Evolutionary conservation across 2,888 invertebrate genomes (phyloP), one percentile per base, ranked within the genome.

Genomic region (Sarcophaga caerulescens): DNA sequence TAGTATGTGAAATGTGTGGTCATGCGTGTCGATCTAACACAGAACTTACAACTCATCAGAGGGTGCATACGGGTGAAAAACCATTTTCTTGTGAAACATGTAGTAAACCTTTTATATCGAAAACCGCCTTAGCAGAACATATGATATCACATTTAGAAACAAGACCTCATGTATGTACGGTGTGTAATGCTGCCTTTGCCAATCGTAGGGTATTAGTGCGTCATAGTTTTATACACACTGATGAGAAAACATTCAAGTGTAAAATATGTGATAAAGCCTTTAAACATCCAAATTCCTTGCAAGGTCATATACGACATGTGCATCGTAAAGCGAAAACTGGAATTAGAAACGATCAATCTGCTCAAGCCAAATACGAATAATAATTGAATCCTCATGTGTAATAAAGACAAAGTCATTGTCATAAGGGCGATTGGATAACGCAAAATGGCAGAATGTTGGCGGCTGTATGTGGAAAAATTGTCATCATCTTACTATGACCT

Each of bases 271-370:
- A 90, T 0, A 91, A 91, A 81, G 90, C 90, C 3, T 92, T 91
- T 82, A 91, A 91, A 4, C 92, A 92, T 88, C 90, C 90, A 52
- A 92, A 92, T 23, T 93, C 93, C 1, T 87, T 92, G 21, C 90
- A 92, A 11, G 92, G 91, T 12, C 92, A 92, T 62, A 91, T 92
- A 91, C 90, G 92, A 4, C 75, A 80, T 44, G 75, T 84, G 14
- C 84, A 84, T 66, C 65, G 75, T 19, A 63, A 84, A 52, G 10
- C 35, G 35, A 35, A 35, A 17, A 73, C 1, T 45, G 25, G 21
- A 45, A 66, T 5, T 10, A 4, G 44, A 57, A 35, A 17, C 17
- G 45, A 19, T 62, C 4, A 21, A 21, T 71, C 4, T 17, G 47
- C 6, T 8, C 5, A 19, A 21, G 47, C 69, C 21, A n/a, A 47